Percentiles rank a stretch among this genome's conserved stretches.
phyloP scores from a whole-genome alignment of 2,888 invertebrate species.

The Neelides folsomi region DNA sequence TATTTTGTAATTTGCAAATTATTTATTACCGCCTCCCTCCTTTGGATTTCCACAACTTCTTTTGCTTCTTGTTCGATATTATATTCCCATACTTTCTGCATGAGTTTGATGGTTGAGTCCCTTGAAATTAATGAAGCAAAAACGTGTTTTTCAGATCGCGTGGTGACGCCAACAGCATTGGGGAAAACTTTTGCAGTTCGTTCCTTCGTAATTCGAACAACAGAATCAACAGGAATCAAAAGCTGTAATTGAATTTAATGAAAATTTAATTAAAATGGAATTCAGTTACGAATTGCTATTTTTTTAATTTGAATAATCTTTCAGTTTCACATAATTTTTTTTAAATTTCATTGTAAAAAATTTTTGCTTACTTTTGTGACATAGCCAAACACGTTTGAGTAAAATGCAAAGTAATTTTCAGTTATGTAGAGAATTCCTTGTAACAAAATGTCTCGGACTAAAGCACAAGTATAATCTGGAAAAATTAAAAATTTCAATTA shows the following conservation, averaged over 20 bases:
- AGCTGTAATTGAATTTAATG: slow-evolving; percentile 48
- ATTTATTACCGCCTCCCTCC: no score
- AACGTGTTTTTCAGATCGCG: slow-evolving; percentile 64
- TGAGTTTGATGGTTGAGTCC: slow-evolving; percentile 72
- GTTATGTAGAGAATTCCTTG: slow-evolving; percentile 91
- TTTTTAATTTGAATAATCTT: no score
- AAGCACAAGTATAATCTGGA: slow-evolving; percentile 80
- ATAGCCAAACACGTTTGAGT: slow-evolving; percentile 89
- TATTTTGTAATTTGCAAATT: no score
- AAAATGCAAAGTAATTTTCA: slow-evolving; percentile 87
- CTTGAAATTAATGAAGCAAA: slow-evolving; percentile 81
- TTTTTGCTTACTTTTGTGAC: slow-evolving; percentile 63
- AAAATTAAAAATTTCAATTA: slow-evolving; percentile 29
- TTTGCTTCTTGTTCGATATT: slow-evolving; percentile 39
- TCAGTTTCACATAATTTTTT: no score
- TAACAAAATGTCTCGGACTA: slow-evolving; percentile 78
- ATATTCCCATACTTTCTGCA: slow-evolving; percentile 71
- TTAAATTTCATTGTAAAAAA: not conserved
- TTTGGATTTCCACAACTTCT: not conserved
- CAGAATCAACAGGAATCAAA: slow-evolving; percentile 71
- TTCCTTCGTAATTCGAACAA: slow-evolving; percentile 78
- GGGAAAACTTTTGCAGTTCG: slow-evolving; percentile 88
- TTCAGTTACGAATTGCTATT: no score
- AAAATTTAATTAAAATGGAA: no score
- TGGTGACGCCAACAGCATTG: slow-evolving; percentile 79